Conservation (phyloP, 2,113 vertebrate species). For the Cebus imitator region DNA sequence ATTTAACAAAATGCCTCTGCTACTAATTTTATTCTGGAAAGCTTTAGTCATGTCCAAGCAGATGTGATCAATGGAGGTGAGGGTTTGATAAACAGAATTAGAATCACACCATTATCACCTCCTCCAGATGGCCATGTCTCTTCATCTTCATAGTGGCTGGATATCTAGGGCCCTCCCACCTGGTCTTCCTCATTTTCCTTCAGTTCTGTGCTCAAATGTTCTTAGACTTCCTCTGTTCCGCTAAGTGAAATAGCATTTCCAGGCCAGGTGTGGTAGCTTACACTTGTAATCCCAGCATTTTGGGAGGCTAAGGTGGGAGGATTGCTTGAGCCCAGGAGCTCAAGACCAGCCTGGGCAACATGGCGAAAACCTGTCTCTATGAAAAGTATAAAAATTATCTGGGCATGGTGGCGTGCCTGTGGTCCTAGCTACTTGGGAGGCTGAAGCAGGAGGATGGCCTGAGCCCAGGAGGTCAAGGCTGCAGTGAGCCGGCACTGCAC, state of each 20-base stretch:
- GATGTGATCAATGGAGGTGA: background rate
- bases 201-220: background rate
- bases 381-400: too few relatives aligned
- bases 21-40: background rate
- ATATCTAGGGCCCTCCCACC: background rate
- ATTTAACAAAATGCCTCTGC: background rate
- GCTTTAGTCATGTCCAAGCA: background rate
- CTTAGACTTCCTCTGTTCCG: background rate
- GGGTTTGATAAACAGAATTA: background rate
- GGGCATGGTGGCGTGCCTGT: too few relatives aligned
- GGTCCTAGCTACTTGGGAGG: too few relatives aligned
- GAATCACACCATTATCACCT: background rate
- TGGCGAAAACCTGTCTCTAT: too few relatives aligned
- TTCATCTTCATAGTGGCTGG: background rate
- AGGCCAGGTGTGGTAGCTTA: background rate
- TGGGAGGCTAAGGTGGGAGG: too few relatives aligned
- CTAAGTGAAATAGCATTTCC: background rate
- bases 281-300: too few relatives aligned
- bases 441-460: too few relatives aligned
- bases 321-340: too few relatives aligned
- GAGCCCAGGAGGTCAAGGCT: too few relatives aligned
- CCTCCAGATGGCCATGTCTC: background rate
- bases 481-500: too few relatives aligned
- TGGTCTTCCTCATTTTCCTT: background rate
- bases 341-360: too few relatives aligned